Percentiles rank a stretch among this genome's conserved stretches.
Conservation (phyloP, 2,113 vertebrate genomes). For the Heloderma charlesbogerti region DNA sequence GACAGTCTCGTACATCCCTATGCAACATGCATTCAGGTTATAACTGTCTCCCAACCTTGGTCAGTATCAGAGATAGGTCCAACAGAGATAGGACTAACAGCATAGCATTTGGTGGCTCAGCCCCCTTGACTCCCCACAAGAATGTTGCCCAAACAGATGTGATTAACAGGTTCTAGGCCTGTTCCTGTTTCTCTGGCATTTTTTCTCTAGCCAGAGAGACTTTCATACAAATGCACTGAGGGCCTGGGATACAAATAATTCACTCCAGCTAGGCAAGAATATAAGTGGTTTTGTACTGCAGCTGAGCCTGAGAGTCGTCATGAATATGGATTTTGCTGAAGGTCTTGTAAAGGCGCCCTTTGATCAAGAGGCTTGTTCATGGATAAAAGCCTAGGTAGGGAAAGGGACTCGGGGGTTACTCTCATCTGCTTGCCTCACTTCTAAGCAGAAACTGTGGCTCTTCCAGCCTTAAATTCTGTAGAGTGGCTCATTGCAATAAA, state of each 20-base stretch:
- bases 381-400: neutral
- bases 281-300: neutral
- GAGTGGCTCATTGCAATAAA: neutral
- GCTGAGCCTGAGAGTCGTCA: neutral
- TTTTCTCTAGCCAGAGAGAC: no score
- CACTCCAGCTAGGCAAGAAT: neutral
- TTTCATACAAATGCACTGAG: neutral
- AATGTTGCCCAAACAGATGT: neutral
- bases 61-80: no score
- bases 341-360: neutral
- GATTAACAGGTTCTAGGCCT: no score
- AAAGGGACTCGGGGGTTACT: accelerated
- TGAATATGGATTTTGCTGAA: conserved; percentile 14
- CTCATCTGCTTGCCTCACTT: neutral
- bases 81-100: neutral
- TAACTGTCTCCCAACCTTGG: neutral
- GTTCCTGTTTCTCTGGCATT: neutral
- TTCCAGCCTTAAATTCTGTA: conserved; percentile 2
- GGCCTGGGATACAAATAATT: neutral
- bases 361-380: conserved; percentile 6
- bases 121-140: no score
- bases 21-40: neutral
- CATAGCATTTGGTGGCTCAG: neutral
- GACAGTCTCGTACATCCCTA: neutral
- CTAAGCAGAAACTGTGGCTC: neutral